phyloP scores from a whole-genome alignment of 2,113 vertebrate genomes.

The Aspidoscelis tigris region DNA sequence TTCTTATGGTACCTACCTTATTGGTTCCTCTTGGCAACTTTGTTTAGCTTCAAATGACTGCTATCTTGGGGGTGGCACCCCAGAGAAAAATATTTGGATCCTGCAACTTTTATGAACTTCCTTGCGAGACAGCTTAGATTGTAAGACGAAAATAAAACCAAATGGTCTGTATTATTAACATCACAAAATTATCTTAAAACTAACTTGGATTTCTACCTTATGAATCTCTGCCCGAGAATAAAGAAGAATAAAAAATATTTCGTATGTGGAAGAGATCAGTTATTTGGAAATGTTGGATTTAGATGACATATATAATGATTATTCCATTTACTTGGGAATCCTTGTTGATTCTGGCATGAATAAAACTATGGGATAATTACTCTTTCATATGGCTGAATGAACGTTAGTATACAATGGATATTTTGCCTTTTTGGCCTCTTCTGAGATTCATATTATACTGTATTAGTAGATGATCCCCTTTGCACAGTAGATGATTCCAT shows the following conservation, averaged over 20 bases:
- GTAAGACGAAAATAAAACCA: background rate
- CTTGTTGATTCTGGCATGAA: background rate
- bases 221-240: background rate
- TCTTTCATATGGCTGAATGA: background rate
- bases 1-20: background rate
- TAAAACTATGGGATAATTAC: background rate
- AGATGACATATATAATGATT: background rate
- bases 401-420: too few species aligned
- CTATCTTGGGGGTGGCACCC: too few species aligned
- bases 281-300: background rate
- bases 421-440: background rate
- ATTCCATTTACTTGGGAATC: background rate
- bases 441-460: background rate
- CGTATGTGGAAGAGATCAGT: too few species aligned
- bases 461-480: background rate
- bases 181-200: background rate
- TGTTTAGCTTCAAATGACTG: background rate
- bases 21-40: background rate
- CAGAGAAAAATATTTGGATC: background rate
- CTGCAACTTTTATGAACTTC: background rate
- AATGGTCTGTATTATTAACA: background rate
- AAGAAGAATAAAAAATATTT: background rate
- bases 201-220: background rate
- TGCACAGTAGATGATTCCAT: too few species aligned
- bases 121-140: background rate